phyloP scores from a whole-genome alignment of 2,113 vertebrate genomes.

The Mustelus asterias region DNA sequence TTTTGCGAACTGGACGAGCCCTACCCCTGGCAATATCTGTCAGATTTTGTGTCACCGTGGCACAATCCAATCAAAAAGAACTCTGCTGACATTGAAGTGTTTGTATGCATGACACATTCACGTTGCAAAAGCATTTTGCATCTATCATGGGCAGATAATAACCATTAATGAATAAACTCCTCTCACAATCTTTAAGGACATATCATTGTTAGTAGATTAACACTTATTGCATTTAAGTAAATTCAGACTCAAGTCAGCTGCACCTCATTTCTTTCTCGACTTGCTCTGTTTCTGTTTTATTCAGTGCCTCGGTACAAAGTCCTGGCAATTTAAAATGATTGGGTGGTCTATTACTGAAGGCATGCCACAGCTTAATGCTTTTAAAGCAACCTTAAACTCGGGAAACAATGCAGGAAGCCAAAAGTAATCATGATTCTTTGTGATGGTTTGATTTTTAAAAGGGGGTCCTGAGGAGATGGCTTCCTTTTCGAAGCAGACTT shows the following conservation, averaged over 20 bases:
- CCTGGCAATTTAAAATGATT: constrained; percentile 18
- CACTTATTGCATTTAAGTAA: background rate
- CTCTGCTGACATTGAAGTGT: background rate
- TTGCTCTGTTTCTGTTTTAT: background rate
- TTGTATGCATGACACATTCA: background rate
- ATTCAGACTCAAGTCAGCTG: constrained; percentile 12
- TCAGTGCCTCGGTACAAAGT: background rate
- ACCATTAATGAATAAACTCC: background rate
- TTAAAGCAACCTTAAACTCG: background rate
- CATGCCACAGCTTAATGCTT: background rate
- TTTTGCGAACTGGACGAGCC: background rate
- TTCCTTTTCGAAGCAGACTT: background rate
- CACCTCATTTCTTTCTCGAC: background rate
- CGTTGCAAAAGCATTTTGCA: background rate
- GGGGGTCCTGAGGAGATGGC: background rate
- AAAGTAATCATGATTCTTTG: constrained; percentile 21
- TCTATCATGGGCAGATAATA: background rate
- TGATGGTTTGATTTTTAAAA: constrained; percentile 20
- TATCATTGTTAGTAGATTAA: background rate
- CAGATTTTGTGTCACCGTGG: background rate
- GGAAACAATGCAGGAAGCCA: background rate
- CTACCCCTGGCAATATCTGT: background rate
- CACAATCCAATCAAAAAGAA: background rate
- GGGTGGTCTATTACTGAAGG: background rate
- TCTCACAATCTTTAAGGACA: background rate